Conservation (phyloP, 2,113 vertebrate species). For the Cyrtonyx montezumae region DNA sequence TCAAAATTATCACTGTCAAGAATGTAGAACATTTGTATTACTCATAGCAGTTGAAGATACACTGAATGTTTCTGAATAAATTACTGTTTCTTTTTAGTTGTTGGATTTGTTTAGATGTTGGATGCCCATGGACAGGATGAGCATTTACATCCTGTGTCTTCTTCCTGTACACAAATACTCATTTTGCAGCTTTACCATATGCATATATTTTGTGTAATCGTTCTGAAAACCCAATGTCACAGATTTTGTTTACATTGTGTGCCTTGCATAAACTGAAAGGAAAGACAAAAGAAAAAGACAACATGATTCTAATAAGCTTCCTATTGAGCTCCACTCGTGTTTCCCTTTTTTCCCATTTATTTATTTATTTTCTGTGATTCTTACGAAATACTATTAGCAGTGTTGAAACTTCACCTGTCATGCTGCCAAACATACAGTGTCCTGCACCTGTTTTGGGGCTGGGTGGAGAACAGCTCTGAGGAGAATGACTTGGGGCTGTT, state of each 20-base stretch:
- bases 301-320: background rate
- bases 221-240: constrained; percentile 10
- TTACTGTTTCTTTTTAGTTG: background rate
- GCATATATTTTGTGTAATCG: background rate
- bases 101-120: background rate
- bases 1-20: background rate
- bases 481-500: background rate
- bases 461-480: background rate
- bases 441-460: background rate
- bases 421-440: background rate
- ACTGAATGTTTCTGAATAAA: background rate
- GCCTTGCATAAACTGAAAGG: background rate
- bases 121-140: background rate
- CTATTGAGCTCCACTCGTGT: background rate
- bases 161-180: constrained; percentile 9
- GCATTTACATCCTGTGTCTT: background rate
- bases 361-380: background rate
- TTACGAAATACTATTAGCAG: constrained; percentile 10
- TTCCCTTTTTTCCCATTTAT: background rate
- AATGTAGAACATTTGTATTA: background rate
- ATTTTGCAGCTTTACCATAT: background rate
- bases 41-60: background rate
- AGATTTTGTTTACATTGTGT: constrained; percentile 1
- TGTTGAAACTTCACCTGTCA: background rate
- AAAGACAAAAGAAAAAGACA: constrained; percentile 5